Percentiles rank a stretch among this genome's conserved stretches.
Evolutionary conservation across 2,888 invertebrate genomes (phyloP).

Genomic region (Trypoxylon attenuatum): DNA sequence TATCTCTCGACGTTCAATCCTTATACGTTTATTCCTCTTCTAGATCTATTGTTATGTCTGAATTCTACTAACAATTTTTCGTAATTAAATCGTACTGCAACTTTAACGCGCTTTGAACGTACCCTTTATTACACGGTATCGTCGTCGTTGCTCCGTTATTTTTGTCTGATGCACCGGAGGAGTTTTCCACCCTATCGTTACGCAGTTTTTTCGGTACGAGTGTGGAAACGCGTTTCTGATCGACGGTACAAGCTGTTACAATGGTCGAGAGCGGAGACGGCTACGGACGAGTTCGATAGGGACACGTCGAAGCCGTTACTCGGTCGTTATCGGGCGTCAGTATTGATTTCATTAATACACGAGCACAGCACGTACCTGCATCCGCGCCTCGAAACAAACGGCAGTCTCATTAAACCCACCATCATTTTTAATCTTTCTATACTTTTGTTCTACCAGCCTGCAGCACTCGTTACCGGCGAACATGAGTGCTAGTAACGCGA

Average conservation of each 20-base stretch:
- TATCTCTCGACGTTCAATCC: too few species aligned
- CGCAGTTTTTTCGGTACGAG: too few species aligned
- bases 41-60: too few species aligned
- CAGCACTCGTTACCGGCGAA: background rate
- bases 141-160: too few species aligned
- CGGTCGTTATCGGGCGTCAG: constrained; percentile 47
- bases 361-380: constrained; percentile 2
- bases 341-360: constrained; percentile 51
- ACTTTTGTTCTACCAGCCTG: constrained; percentile 36
- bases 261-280: background rate
- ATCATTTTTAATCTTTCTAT: constrained; percentile 41
- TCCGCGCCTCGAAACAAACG: constrained; percentile 34
- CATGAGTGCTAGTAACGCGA: constrained; percentile 39
- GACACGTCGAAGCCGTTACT: constrained; percentile 21
- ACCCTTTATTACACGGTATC: too few species aligned
- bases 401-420: constrained; percentile 47
- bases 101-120: too few species aligned
- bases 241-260: background rate
- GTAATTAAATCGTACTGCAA: too few species aligned
- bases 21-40: too few species aligned
- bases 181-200: too few species aligned
- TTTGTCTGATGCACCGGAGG: too few species aligned
- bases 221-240: background rate
- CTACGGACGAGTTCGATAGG: constrained; percentile 33
- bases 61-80: too few species aligned